phyloP scores from a whole-genome alignment of 2,888 invertebrate genomes.

The Noctua comes region DNA sequence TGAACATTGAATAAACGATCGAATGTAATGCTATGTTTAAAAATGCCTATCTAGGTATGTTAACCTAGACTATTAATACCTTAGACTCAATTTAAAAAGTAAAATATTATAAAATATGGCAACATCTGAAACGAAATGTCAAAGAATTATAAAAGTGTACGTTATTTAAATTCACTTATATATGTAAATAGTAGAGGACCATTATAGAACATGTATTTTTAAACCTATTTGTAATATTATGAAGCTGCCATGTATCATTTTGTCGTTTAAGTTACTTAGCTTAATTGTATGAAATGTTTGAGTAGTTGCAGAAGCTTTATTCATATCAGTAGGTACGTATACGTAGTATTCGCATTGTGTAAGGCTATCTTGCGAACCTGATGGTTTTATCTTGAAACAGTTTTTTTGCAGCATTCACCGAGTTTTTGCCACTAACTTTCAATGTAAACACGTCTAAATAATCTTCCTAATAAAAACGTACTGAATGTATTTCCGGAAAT shows the following conservation, averaged over 20 bases:
- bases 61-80: constrained; percentile 10
- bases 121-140: constrained; percentile 28
- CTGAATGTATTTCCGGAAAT: constrained; percentile 20
- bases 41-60: constrained; percentile 17
- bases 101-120: neutral
- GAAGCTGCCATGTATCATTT: constrained; percentile 18
- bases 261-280: constrained; percentile 24
- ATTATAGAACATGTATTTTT: constrained; percentile 61
- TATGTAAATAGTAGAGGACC: constrained; percentile 73
- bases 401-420: constrained; percentile 20
- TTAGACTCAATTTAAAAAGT: constrained; percentile 4
- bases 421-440: neutral
- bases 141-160: constrained; percentile 12
- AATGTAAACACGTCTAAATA: constrained; percentile 10
- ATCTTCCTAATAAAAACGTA: neutral
- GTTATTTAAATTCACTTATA: constrained; percentile 16
- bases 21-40: constrained; percentile 20
- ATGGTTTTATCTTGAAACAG: constrained; percentile 1
- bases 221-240: constrained; percentile 46
- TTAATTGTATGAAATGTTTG: constrained; percentile 40
- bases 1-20: constrained; percentile 19
- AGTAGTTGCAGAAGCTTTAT: constrained; percentile 61
- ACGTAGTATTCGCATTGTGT: constrained; percentile 1
- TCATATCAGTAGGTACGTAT: constrained; percentile 61
- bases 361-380: constrained; percentile 31